phyloP scores from a whole-genome alignment of 2,113 vertebrate genomes.

The Rattus rattus region DNA sequence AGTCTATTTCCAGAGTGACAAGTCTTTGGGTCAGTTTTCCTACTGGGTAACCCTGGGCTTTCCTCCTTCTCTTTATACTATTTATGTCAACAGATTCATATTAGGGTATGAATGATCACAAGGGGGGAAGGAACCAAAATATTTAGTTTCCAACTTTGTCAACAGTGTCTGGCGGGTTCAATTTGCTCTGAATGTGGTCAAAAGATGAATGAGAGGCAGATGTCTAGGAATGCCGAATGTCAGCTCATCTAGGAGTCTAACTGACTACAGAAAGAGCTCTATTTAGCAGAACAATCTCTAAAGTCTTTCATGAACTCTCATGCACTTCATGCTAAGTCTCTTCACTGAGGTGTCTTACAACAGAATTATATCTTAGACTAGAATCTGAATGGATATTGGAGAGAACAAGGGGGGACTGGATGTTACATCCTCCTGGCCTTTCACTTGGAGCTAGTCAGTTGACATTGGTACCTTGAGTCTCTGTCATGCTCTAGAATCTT shows the following conservation, averaged over 20 bases:
- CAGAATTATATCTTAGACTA: neutral
- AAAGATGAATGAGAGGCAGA: neutral
- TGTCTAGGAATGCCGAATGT: neutral
- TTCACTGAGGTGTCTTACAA: neutral
- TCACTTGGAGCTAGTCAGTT: neutral
- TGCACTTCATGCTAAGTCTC: fast-evolving
- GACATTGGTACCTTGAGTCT: neutral
- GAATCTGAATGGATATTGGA: neutral
- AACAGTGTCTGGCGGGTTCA: neutral
- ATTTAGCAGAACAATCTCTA: neutral
- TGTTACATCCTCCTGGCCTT: neutral
- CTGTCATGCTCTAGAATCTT: no score
- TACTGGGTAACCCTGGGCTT: neutral
- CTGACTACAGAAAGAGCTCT: neutral
- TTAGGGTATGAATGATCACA: neutral
- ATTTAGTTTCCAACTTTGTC: neutral
- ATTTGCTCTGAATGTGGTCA: neutral
- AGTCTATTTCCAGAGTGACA: neutral
- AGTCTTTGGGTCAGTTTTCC: neutral
- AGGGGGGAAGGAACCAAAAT: neutral
- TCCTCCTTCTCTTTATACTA: neutral
- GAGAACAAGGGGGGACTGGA: neutral
- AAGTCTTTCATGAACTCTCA: neutral
- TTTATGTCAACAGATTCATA: neutral
- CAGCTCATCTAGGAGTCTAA: neutral